Evolutionary conservation across 2,888 invertebrate genomes (phyloP).

Genomic region (Opisthograptis luteolata): DNA sequence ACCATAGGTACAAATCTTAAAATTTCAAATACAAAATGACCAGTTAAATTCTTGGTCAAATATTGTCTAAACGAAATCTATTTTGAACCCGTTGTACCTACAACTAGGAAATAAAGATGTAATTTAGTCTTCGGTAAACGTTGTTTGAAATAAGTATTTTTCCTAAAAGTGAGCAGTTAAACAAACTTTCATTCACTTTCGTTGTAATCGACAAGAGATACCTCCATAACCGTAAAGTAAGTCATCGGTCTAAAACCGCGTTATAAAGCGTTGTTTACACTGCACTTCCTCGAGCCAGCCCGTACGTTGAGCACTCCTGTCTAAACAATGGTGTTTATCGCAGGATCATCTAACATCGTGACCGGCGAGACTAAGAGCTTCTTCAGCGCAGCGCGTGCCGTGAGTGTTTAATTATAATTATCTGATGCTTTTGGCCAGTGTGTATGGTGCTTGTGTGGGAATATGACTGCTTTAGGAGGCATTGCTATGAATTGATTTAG

Average conservation of each 20-base stretch:
- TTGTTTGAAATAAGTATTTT: no score
- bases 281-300: conserved; percentile 25
- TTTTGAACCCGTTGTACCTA: no score
- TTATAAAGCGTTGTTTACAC: conserved; percentile 32
- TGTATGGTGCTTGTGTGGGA: conserved; percentile 15
- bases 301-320: conserved; percentile 23
- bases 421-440: conserved; percentile 25
- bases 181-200: neutral
- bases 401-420: conserved; percentile 77
- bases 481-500: neutral
- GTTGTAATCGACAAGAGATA: neutral
- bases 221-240: conserved; percentile 4
- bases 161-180: neutral
- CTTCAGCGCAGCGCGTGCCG: conserved; percentile 95
- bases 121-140: no score
- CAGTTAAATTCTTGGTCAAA: no score
- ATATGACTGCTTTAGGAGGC: conserved; percentile 85
- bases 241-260: conserved; percentile 14
- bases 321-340: conserved; percentile 67
- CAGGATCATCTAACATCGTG: conserved; percentile 93
- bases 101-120: no score
- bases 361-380: conserved; percentile 96
- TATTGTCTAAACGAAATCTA: no score
- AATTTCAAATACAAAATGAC: no score
- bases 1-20: no score